phyloP scores from a whole-genome alignment of 2,888 invertebrate genomes.

The Microchrysa polita region DNA sequence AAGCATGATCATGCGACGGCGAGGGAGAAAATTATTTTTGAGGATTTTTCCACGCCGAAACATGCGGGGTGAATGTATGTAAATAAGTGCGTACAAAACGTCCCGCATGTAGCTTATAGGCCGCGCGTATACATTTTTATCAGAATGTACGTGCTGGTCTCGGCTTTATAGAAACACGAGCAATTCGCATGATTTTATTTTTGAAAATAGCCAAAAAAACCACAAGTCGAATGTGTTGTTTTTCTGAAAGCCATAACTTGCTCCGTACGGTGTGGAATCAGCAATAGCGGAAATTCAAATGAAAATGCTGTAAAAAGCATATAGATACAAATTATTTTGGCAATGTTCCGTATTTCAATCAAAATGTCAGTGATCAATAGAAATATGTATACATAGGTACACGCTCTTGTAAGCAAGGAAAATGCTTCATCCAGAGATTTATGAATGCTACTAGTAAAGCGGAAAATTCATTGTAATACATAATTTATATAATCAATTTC shows the following conservation, averaged over 20 bases:
- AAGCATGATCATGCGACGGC: neutral
- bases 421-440: neutral
- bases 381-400: neutral
- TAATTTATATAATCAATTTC: slow-evolving; percentile 38
- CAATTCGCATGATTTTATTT: slow-evolving; percentile 40
- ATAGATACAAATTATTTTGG: no score
- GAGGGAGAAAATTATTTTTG: neutral
- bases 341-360: no score
- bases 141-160: neutral
- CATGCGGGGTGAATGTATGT: neutral
- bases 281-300: slow-evolving; percentile 9
- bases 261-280: neutral
- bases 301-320: neutral
- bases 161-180: slow-evolving; percentile 19
- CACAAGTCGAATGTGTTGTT: no score
- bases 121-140: neutral
- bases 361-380: slow-evolving; percentile 11
- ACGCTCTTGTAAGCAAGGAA: neutral
- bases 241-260: no score
- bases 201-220: slow-evolving; percentile 28
- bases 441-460: neutral
- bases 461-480: slow-evolving; percentile 14
- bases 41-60: slow-evolving; percentile 18
- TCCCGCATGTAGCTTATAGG: no score
- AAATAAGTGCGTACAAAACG: neutral